These are phyloP conservation scores for Syrrhaptes paradoxus DNA, from an alignment of 2,113 vertebrate genomes.

Conservation along the genomic window DNA sequence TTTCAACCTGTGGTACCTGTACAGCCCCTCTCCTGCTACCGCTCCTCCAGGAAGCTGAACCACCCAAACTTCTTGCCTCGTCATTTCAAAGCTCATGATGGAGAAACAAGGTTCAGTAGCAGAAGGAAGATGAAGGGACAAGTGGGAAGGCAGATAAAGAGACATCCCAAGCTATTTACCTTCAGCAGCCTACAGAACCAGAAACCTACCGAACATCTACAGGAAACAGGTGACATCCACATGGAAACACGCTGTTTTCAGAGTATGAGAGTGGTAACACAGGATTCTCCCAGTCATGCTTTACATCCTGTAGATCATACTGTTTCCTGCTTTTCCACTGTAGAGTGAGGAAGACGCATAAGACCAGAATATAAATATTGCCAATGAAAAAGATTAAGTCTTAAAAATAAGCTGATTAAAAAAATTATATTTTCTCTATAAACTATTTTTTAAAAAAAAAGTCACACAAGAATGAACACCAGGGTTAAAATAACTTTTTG, in stretches of 20 bases:
- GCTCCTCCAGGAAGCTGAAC: neutral
- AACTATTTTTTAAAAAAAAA: neutral
- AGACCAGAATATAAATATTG: neutral
- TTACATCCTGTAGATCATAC: neutral
- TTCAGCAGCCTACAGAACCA: neutral
- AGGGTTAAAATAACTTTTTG: neutral
- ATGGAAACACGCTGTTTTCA: neutral
- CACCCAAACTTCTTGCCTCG: neutral
- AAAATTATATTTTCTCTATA: neutral
- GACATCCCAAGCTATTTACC: neutral
- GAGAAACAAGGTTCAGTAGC: neutral
- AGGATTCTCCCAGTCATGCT: neutral
- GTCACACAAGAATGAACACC: neutral
- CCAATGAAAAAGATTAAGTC: neutral
- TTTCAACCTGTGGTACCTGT: neutral
- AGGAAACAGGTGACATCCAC: neutral
- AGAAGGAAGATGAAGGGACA: neutral
- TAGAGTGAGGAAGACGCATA: neutral
- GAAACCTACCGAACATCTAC: neutral
- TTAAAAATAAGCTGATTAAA: neutral
- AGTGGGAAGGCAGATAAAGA: neutral
- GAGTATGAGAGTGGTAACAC: neutral
- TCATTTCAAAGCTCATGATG: neutral
- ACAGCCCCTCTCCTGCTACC: neutral
- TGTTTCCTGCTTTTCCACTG: neutral